Base-by-base conservation (phyloP, 2,113 vertebrate species). In the Diphyllodes magnificus region DNA sequence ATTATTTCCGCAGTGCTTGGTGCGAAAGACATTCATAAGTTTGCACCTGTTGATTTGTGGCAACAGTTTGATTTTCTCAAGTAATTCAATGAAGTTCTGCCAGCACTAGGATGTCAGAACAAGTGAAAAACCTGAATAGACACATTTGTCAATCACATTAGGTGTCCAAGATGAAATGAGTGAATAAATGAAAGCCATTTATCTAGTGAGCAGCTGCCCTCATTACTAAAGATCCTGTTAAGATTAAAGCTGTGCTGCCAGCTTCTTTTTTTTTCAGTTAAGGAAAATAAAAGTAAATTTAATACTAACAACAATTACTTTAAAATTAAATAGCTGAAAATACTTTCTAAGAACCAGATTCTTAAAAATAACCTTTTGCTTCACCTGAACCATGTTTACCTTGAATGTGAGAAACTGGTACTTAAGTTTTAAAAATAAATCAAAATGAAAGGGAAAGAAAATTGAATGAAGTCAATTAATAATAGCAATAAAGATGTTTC, bases 31-130 rank as follows among this genome's bases (percentile, higher is more conserved):
- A 82, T 91, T 94, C 61, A 10, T 85, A 87, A 90, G n/a, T 85
- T 85, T 93, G 93, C 96, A 96, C 92, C 93, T 96, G 95, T 94
- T 94, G 95, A 92, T 96, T 79, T 91, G 75, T 93, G 75, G 66
- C 78, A 93, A 69, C 44, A 85, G 85, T 69, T 86, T 95, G 90
- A 82, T 91, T 94, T 95, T 72, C 75, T 95, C 85, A 77, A 91
- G 82, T 72, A 76, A 88, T 90, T 94, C 78, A 91, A 54, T 83
- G 83, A 93, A 68, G 54, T 94, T 90, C 66, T 95, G 87, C 70
- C 90, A 96, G 85, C 53, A 72, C 45, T 72, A 31, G 61, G 57
- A 94, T 92, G 85, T 95, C 90, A 94, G 93, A 91, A 96, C 85
- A 90, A 95, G 75, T 61, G 88, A 93, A 93, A 95, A 95, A 89